phyloP scores from a whole-genome alignment of 2,888 invertebrate species.

The Endomychus coccineus region DNA sequence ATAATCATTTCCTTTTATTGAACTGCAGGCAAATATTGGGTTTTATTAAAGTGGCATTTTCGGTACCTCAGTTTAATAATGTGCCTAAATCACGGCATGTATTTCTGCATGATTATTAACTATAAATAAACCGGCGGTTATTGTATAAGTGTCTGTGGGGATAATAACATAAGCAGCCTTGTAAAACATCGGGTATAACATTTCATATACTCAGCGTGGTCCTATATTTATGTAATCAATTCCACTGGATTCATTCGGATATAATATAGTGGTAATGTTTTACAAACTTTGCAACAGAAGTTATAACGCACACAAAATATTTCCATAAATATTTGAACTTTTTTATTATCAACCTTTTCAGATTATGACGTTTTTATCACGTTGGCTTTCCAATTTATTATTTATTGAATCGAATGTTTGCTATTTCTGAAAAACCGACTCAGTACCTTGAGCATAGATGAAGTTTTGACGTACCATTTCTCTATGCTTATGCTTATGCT shows the following conservation, averaged over 20 bases:
- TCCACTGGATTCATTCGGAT: background rate
- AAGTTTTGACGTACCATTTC: no score
- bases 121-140: conserved; percentile 2
- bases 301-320: background rate
- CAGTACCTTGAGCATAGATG: no score
- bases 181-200: conserved; percentile 15
- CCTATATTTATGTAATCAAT: conserved; percentile 5
- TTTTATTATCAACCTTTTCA: no score
- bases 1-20: no score
- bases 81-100: background rate
- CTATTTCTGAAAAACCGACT: no score
- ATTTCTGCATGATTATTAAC: conserved; percentile 5
- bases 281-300: background rate
- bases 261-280: background rate
- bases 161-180: conserved; percentile 2
- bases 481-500: no score
- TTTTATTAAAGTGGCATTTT: no score
- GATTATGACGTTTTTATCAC: no score
- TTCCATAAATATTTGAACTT: background rate
- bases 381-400: no score
- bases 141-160: conserved; percentile 1
- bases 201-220: conserved; percentile 13
- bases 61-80: no score
- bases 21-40: no score
- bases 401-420: no score